Percentiles rank a stretch among this genome's conserved stretches.
Evolutionary conservation across 1,140 invertebrate species (phyloP).

Genomic region (Ostrea denselamellosa): DNA sequence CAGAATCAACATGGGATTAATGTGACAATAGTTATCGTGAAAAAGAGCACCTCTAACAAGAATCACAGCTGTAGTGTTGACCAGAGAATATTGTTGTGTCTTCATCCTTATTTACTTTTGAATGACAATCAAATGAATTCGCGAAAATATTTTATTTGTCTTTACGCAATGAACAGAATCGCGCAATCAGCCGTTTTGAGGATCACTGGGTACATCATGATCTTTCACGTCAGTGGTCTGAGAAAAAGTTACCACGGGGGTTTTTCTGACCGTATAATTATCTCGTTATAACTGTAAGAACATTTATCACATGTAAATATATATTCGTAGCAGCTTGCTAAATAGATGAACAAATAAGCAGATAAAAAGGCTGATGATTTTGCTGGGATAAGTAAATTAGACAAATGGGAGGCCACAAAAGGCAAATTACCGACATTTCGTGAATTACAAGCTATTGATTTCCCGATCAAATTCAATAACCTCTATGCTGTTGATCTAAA

Average conservation of each 20-base stretch:
- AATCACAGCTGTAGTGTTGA: background rate
- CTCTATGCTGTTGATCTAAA: background rate
- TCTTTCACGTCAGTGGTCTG: background rate
- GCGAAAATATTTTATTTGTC: background rate
- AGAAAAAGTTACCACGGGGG: background rate
- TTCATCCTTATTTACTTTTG: background rate
- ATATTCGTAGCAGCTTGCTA: background rate
- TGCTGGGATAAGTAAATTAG: background rate
- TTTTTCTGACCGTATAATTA: background rate
- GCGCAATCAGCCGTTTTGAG: background rate
- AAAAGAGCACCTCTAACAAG: too few relatives aligned
- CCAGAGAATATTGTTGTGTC: background rate
- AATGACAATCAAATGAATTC: background rate
- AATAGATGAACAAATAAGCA: slow-evolving; percentile 12
- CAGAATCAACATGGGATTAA: too few relatives aligned
- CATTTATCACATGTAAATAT: slow-evolving; percentile 30
- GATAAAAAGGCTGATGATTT: background rate
- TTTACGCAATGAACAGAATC: background rate
- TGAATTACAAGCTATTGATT: slow-evolving; percentile 5
- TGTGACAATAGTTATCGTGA: too few relatives aligned
- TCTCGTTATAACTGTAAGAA: background rate
- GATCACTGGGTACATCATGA: background rate
- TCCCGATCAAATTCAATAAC: background rate
- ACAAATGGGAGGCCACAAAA: background rate
- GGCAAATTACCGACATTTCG: background rate